These are phyloP conservation scores for Cheilosia pagana DNA, from an alignment of 2,888 invertebrate genomes.

Conservation along the genomic window DNA sequence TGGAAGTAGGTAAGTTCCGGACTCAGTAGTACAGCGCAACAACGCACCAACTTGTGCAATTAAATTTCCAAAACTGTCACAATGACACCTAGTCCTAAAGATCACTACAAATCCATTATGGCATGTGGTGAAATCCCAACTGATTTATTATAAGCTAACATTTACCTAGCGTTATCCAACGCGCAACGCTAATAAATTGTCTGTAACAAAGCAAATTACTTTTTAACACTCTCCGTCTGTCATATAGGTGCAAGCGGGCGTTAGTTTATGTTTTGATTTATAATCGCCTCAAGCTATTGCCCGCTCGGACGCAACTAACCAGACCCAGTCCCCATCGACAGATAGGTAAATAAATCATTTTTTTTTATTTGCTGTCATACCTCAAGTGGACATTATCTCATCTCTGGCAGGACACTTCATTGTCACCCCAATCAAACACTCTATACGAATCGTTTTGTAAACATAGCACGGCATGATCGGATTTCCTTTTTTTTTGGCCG, in stretches of 20 bases:
- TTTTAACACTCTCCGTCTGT: too few relatives aligned
- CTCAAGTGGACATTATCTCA: conserved; percentile 12
- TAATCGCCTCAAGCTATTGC: not conserved
- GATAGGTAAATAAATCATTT: conserved; percentile 36
- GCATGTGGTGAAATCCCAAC: too few relatives aligned
- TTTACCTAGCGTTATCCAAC: not conserved
- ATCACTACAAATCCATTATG: too few relatives aligned
- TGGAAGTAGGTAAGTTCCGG: too few relatives aligned
- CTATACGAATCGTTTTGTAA: conserved; percentile 27
- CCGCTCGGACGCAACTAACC: not conserved
- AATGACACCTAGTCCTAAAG: too few relatives aligned
- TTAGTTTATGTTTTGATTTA: not conserved
- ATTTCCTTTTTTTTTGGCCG: conserved; percentile 24
- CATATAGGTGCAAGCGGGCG: too few relatives aligned
- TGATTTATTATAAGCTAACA: not conserved
- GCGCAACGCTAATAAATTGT: too few relatives aligned
- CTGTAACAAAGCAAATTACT: too few relatives aligned
- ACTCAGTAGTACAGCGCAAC: too few relatives aligned
- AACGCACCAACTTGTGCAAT: too few relatives aligned
- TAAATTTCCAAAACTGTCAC: too few relatives aligned
- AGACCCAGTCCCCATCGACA: not conserved
- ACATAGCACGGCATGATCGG: conserved; percentile 32
- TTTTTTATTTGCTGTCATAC: conserved; percentile 22
- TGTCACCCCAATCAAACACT: conserved; percentile 6
- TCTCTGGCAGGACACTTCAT: conserved; percentile 21